Percentiles rank a stretch among this genome's conserved stretches.
These are phyloP conservation scores for Porites australiensis DNA, from an alignment of 64 coral and sea anemone genomes.

Conservation along the genomic window DNA sequence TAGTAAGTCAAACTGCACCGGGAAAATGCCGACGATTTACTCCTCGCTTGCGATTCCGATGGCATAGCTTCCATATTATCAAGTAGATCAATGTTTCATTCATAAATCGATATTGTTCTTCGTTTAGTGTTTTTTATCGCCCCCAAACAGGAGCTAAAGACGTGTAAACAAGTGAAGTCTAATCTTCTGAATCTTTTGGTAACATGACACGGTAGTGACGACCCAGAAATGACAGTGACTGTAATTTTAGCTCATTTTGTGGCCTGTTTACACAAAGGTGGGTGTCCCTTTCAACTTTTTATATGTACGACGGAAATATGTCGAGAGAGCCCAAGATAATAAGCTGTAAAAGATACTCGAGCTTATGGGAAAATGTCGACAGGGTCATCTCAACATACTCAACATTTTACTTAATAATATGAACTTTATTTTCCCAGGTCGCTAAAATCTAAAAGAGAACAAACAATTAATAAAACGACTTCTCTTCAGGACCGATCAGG, in stretches of 20 bases:
- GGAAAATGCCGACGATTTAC: background rate
- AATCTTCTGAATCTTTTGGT: too few relatives aligned
- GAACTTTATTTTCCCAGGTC: too few relatives aligned
- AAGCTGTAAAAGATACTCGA: background rate
- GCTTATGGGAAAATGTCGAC: too few relatives aligned
- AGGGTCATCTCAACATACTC: too few relatives aligned
- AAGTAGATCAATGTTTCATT: background rate
- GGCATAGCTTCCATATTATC: background rate
- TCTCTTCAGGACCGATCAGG: too few relatives aligned
- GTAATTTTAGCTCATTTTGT: slow-evolving; percentile 18
- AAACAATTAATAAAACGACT: too few relatives aligned
- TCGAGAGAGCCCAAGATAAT: background rate
- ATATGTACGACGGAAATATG: background rate
- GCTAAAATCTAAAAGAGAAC: too few relatives aligned
- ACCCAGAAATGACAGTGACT: background rate
- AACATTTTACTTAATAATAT: too few relatives aligned
- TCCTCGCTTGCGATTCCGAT: background rate
- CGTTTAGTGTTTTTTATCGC: background rate
- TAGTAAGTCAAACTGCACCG: slow-evolving; percentile 8
- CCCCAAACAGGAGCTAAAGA: background rate
- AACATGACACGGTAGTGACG: background rate
- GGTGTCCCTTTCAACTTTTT: background rate
- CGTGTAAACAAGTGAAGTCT: slow-evolving; percentile 4
- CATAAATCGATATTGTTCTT: background rate
- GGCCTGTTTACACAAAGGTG: slow-evolving; percentile 22